Evolutionary conservation across 1,140 invertebrate genomes (phyloP).

Genomic region (Globodera ellingtonae): DNA sequence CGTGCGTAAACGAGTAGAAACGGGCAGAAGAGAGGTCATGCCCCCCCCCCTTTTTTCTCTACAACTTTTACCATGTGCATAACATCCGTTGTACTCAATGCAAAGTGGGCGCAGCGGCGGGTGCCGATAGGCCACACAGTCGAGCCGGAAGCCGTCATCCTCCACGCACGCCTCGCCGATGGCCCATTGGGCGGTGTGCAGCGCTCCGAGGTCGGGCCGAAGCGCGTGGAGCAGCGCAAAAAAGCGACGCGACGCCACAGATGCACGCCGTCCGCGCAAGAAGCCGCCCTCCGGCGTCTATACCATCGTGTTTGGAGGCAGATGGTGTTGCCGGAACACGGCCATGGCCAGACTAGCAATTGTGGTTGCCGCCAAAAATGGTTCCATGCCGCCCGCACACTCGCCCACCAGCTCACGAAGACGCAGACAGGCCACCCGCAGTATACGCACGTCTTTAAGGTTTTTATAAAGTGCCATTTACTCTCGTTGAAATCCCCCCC

Average conservation of each 20-base stretch:
- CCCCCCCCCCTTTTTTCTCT: too few species aligned
- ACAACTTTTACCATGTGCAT: neutral
- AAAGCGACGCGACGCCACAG: neutral
- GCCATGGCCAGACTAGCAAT: conserved; percentile 7
- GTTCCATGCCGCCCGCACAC: neutral
- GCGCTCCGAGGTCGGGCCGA: neutral
- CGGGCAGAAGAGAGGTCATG: too few species aligned
- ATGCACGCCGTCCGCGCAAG: neutral
- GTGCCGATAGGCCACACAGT: neutral
- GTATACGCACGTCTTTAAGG: neutral
- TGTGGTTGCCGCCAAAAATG: conserved; percentile 1
- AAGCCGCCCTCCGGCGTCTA: conserved; percentile 14
- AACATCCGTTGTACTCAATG: conserved; percentile 16
- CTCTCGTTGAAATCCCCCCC: neutral
- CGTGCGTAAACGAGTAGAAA: too few species aligned
- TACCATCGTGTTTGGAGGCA: neutral
- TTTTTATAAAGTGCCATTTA: too few species aligned
- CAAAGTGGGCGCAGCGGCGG: conserved; percentile 11
- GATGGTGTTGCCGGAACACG: neutral
- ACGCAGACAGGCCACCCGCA: neutral
- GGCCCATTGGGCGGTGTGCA: neutral
- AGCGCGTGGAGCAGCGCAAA: neutral
- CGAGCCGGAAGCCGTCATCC: conserved; percentile 1
- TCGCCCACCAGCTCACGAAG: conserved; percentile 3
- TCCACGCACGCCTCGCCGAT: conserved; percentile 10